A percentile compares a stretch with the other conserved stretches of the same genome.
Conservation (phyloP, 2,888 invertebrate genomes). For the Noctua janthina region DNA sequence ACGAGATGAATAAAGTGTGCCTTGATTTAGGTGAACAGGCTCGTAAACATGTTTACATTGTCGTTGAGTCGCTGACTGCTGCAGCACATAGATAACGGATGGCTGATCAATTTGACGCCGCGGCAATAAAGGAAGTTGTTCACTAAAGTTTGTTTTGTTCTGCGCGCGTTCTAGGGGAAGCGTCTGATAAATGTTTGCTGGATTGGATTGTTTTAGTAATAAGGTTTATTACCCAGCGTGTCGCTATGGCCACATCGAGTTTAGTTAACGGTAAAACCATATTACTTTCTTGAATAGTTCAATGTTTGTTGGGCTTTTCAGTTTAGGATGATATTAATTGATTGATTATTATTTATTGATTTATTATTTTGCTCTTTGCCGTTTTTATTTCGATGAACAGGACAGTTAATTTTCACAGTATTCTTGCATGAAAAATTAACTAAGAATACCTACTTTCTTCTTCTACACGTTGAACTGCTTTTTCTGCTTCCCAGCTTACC, state of each 20-base stretch:
- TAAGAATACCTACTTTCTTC: neutral
- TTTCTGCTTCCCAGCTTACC: constrained; percentile 30
- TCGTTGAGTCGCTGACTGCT: constrained; percentile 22
- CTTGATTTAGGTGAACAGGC: constrained; percentile 67
- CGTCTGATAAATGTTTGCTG: constrained; percentile 18
- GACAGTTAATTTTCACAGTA: neutral
- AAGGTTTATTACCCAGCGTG: constrained; percentile 33
- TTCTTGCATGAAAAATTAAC: neutral
- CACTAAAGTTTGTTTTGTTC: constrained; percentile 64
- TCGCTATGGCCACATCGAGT: neutral
- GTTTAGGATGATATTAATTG: neutral
- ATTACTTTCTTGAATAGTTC: constrained; percentile 21
- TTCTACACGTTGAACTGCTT: neutral
- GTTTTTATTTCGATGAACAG: neutral
- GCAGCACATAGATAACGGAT: constrained; percentile 31
- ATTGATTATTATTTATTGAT: no score
- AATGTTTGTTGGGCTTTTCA: neutral
- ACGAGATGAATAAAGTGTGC: constrained; percentile 67
- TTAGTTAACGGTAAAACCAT: constrained; percentile 12
- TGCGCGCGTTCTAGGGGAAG: constrained; percentile 48
- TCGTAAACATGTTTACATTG: constrained; percentile 75
- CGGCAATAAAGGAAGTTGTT: constrained; percentile 54
- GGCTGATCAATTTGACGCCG: constrained; percentile 47
- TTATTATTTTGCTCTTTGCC: neutral
- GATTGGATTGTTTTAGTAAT: constrained; percentile 44